Percentiles rank a stretch among this genome's conserved stretches.
Conservation (phyloP, 2,888 invertebrate genomes). For the Timandra comae region DNA sequence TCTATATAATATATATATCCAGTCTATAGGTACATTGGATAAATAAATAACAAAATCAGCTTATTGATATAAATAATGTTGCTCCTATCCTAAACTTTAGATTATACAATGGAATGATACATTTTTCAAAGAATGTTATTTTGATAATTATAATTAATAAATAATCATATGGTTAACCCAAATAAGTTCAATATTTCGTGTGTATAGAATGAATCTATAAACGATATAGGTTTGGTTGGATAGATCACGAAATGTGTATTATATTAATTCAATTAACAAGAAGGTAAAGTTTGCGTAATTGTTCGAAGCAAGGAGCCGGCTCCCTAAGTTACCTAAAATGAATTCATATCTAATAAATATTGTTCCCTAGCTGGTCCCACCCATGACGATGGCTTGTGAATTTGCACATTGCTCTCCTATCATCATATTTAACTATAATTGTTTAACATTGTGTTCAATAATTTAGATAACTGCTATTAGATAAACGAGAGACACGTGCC, state of each 20-base stretch:
- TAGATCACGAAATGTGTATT: slow-evolving; percentile 22
- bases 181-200: slow-evolving; percentile 5
- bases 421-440: too few species aligned
- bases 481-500: slow-evolving; percentile 34
- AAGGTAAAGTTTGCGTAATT: slow-evolving; percentile 49
- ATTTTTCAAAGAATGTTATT: slow-evolving; percentile 72
- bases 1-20: slow-evolving; percentile 18
- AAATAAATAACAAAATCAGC: slow-evolving; percentile 27
- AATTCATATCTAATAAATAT: slow-evolving; percentile 71
- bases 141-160: slow-evolving; percentile 45
- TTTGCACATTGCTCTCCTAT: slow-evolving; percentile 43
- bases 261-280: slow-evolving; percentile 32
- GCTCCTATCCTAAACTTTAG: slow-evolving; percentile 72
- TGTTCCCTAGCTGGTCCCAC: slow-evolving; percentile 77
- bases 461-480: too few species aligned
- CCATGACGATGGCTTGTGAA: slow-evolving; percentile 75
- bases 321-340: slow-evolving; percentile 63
- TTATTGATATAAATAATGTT: slow-evolving; percentile 48
- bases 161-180: slow-evolving; percentile 21
- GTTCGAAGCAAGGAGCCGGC: slow-evolving; percentile 48
- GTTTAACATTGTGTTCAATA: slow-evolving; percentile 12
- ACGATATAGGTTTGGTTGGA: slow-evolving; percentile 20
- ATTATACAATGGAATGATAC: slow-evolving; percentile 74
- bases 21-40: slow-evolving; percentile 2
- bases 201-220: slow-evolving; percentile 19